These are phyloP conservation scores for Halichondria panicea DNA, from an alignment of 37 sponge, comb jelly and placozoan species.

Conservation along the genomic window DNA sequence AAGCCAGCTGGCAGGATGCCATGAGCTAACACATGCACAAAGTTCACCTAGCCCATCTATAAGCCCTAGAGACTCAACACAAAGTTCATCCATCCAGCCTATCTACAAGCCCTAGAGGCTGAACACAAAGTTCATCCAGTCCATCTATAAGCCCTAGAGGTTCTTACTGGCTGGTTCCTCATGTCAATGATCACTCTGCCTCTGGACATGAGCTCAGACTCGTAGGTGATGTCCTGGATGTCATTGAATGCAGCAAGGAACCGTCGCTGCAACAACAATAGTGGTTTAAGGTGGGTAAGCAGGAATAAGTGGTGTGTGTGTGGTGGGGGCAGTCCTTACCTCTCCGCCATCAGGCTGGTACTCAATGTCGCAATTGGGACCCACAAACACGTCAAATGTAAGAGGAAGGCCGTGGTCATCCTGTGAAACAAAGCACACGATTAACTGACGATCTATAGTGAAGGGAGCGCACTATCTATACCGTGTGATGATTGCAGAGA, in stretches of 20 bases:
- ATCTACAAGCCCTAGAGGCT: no score
- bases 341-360: conserved; percentile 34
- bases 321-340: conserved; percentile 5
- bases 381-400: conserved; percentile 43
- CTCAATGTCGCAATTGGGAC: conserved; percentile 76
- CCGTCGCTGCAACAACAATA: conserved; percentile 10
- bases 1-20: no score
- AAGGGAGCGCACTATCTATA: not conserved
- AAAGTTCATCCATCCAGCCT: no score
- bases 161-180: conserved; percentile 16
- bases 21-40: no score
- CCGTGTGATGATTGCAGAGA: not conserved
- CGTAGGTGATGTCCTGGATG: conserved; percentile 55
- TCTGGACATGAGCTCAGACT: conserved; percentile 47
- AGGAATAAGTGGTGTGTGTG: not conserved
- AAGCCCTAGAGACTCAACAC: no score
- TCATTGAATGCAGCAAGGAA: conserved; percentile 55
- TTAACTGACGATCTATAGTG: not conserved
- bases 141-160: no score
- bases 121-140: no score
- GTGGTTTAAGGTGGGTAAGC: not conserved
- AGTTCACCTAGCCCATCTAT: no score
- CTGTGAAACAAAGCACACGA: conserved; percentile 33
- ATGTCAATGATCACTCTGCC: conserved; percentile 53
- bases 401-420: conserved; percentile 34